Conservation (phyloP, 2,888 invertebrate genomes). For the Oligia latruncula region DNA sequence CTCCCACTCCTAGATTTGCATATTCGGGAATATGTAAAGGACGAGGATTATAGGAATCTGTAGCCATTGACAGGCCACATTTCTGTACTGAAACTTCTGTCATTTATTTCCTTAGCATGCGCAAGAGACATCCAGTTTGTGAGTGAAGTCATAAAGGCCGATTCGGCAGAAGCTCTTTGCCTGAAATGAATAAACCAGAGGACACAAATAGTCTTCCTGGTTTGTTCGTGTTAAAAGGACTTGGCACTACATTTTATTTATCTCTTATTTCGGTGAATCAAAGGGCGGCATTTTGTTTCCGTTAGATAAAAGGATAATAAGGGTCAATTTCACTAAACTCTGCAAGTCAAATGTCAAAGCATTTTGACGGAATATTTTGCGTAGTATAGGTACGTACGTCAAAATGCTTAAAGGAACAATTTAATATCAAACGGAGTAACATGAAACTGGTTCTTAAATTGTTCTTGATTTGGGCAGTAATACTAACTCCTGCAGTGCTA, state of each 20-base stretch:
- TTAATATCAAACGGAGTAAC: background rate
- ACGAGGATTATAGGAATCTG: background rate
- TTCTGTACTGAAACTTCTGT: conserved; percentile 39
- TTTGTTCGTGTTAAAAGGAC: conserved; percentile 64
- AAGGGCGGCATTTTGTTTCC: conserved; percentile 43
- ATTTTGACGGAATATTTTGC: background rate
- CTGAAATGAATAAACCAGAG: conserved; percentile 65
- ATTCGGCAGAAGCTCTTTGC: conserved; percentile 72
- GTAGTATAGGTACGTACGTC: background rate
- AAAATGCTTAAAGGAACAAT: no score
- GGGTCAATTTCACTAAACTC: background rate
- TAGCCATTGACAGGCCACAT: no score
- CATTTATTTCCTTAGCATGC: conserved; percentile 20
- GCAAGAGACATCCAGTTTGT: conserved; percentile 43
- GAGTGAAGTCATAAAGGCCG: conserved; percentile 66
- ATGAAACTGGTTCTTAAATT: background rate
- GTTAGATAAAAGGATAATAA: conserved; percentile 27
- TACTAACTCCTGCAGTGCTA: background rate
- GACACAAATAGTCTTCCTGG: conserved; percentile 70
- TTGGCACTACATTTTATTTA: conserved; percentile 55
- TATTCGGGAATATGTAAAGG: background rate
- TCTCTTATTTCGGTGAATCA: conserved; percentile 54
- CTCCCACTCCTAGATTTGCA: background rate
- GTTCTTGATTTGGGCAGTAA: background rate
- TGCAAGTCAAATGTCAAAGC: background rate